These are phyloP conservation scores for Rhagonycha lutea DNA, from an alignment of 2,888 invertebrate genomes.

Conservation along the genomic window DNA sequence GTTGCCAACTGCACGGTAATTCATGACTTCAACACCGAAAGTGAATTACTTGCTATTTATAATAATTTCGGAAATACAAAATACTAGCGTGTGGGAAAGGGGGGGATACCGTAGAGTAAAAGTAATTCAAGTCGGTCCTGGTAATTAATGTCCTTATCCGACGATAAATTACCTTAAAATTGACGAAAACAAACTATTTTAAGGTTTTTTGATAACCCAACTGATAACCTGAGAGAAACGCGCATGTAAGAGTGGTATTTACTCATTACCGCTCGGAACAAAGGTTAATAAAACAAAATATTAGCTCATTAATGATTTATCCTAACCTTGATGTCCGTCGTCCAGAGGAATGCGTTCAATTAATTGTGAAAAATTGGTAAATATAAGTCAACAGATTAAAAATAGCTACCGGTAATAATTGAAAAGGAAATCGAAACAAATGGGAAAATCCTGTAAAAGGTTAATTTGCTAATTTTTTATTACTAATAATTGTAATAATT, in stretches of 20 bases:
- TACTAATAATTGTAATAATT: too few species aligned
- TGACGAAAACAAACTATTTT: background rate
- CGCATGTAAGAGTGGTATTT: background rate
- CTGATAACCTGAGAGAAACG: background rate
- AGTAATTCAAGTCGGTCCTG: background rate
- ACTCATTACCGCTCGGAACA: background rate
- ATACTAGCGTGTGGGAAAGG: background rate
- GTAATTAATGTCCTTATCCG: background rate
- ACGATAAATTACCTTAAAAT: background rate
- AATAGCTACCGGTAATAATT: background rate
- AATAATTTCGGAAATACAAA: background rate
- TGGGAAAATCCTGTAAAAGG: background rate
- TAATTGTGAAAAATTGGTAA: background rate
- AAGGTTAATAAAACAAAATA: background rate
- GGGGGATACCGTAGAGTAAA: background rate
- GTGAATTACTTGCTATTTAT: constrained; percentile 7
- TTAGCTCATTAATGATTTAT: background rate
- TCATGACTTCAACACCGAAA: constrained; percentile 25
- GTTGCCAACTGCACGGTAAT: constrained; percentile 34
- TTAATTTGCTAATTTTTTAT: too few species aligned
- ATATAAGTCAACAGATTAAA: background rate
- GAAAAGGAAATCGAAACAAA: background rate
- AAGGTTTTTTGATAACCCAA: background rate
- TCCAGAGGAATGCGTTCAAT: background rate
- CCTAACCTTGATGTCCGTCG: background rate